Evolutionary conservation across 1,140 invertebrate species (phyloP).

Genomic region (Drosophila lacteicornis): DNA sequence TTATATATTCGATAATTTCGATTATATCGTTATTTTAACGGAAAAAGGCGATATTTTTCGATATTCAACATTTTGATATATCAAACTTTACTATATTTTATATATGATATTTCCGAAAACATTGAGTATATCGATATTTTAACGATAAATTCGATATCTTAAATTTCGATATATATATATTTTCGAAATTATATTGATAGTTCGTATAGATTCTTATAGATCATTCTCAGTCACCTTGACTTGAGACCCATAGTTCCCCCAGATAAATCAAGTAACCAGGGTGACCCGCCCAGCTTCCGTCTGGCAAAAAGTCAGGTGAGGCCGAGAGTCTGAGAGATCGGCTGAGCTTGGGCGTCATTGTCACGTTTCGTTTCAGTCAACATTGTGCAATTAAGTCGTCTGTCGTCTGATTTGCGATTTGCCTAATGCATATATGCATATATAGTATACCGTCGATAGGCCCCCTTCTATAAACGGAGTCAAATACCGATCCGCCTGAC

Average conservation of each 20-base stretch:
- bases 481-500: conserved; percentile 40
- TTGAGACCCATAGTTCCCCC: neutral
- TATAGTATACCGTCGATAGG: neutral
- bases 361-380: conserved; percentile 57
- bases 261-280: conserved; percentile 2
- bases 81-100: no score
- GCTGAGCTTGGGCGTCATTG: conserved; percentile 55
- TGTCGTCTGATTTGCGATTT: conserved; percentile 45
- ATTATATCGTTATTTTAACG: no score
- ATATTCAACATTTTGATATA: no score
- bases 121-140: no score
- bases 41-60: no score
- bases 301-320: conserved; percentile 33
- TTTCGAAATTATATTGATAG: no score
- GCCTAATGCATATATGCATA: conserved; percentile 45
- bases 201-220: neutral
- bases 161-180: no score
- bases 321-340: neutral
- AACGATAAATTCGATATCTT: no score
- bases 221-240: neutral
- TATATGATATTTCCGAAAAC: no score
- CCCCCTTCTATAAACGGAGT: conserved; percentile 14
- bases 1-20: no score
- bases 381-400: conserved; percentile 57
- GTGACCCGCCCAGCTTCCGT: conserved; percentile 15